These are phyloP conservation scores for Papilio xuthus DNA, from an alignment of 1,140 invertebrate genomes.

Conservation along the genomic window DNA sequence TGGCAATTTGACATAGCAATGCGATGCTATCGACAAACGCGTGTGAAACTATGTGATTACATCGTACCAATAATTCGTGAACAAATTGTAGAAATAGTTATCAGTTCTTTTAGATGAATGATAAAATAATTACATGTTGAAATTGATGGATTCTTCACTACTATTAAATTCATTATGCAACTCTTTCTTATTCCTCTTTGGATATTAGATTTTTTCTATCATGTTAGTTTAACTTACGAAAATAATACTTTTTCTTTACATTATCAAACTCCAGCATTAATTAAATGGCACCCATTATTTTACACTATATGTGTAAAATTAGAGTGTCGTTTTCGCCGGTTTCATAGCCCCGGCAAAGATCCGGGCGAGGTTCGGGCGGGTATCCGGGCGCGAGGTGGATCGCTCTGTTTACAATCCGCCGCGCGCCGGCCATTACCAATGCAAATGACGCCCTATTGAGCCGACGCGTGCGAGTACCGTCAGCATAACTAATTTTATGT, in stretches of 20 bases:
- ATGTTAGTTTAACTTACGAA: background rate
- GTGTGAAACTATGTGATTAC: background rate
- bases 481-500: slow-evolving; percentile 43
- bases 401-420: slow-evolving; percentile 69
- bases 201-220: too few relatives aligned
- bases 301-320: background rate
- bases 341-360: slow-evolving; percentile 32
- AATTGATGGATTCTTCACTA: too few relatives aligned
- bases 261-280: background rate
- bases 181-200: too few relatives aligned
- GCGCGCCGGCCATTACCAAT: slow-evolving; percentile 70
- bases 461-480: slow-evolving; percentile 49
- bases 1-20: background rate
- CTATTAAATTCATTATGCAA: too few relatives aligned
- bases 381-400: slow-evolving; percentile 52
- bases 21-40: background rate
- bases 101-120: too few relatives aligned
- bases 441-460: slow-evolving; percentile 76
- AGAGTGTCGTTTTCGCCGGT: background rate
- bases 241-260: background rate
- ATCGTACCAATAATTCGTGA: background rate
- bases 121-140: background rate
- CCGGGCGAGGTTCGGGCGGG: slow-evolving; percentile 31
- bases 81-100: background rate
- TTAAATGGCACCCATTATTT: background rate